phyloP scores from a whole-genome alignment of 2,888 invertebrate species.

The Lamellibrachia satsuma region DNA sequence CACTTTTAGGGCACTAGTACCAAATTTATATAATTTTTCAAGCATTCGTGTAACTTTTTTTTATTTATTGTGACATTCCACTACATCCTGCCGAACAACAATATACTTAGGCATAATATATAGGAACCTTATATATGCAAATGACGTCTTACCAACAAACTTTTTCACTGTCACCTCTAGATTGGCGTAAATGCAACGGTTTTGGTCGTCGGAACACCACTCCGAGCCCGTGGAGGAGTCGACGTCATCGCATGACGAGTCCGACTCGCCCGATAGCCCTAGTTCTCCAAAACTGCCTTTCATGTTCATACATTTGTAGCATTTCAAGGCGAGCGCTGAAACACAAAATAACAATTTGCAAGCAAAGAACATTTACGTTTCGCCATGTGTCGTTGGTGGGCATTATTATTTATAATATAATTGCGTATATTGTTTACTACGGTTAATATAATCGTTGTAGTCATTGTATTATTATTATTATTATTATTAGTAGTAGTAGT shows the following conservation, averaged over 20 bases:
- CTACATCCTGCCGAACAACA: too few relatives aligned
- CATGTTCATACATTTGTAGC: background rate
- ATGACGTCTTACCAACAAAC: background rate
- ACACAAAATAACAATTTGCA: background rate
- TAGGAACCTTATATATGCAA: background rate
- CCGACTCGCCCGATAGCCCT: background rate
- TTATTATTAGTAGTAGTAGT: background rate
- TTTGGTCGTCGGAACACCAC: background rate
- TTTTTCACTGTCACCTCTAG: background rate
- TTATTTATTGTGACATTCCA: too few relatives aligned
- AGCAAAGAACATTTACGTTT: too few relatives aligned
- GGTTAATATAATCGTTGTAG: background rate
- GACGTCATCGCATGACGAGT: background rate
- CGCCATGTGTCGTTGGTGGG: too few relatives aligned
- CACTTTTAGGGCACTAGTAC: too few relatives aligned
- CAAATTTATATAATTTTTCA: too few relatives aligned
- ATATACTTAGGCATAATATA: too few relatives aligned
- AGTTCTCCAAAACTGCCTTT: background rate
- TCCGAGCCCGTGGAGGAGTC: background rate
- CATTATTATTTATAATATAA: too few relatives aligned
- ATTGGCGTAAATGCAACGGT: background rate
- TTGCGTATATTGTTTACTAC: background rate
- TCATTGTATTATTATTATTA: background rate
- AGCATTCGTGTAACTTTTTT: too few relatives aligned
- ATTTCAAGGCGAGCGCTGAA: background rate